Conservation (phyloP, 2,113 vertebrate species). For the Lota lota region DNA sequence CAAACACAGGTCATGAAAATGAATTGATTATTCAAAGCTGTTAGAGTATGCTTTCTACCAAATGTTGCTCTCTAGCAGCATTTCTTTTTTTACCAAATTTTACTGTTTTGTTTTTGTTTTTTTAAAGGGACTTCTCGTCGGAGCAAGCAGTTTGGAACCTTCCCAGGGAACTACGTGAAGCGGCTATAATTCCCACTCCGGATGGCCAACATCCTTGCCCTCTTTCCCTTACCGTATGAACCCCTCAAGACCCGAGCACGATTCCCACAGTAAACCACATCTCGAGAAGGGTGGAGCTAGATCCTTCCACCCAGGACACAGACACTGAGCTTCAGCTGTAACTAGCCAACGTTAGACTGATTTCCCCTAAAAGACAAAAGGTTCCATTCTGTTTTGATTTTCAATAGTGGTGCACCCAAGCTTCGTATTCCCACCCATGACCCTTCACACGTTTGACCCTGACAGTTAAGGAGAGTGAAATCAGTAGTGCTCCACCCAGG, state of each 20-base stretch:
- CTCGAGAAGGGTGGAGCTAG: slow-evolving; percentile 22
- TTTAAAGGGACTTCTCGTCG: slow-evolving; percentile 90
- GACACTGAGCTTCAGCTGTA: slow-evolving; percentile 61
- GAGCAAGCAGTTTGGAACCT: slow-evolving; percentile 97
- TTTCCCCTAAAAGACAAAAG: slow-evolving; percentile 28
- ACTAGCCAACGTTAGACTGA: slow-evolving; percentile 67
- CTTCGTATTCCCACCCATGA: slow-evolving; percentile 49
- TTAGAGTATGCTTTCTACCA: too few species aligned
- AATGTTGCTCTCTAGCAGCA: too few species aligned
- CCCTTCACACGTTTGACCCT: slow-evolving; percentile 29
- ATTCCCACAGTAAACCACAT: slow-evolving; percentile 65
- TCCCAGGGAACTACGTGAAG: slow-evolving; percentile 99
- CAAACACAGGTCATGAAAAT: too few species aligned
- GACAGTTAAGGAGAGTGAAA: slow-evolving; percentile 4
- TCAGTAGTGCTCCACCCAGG: slow-evolving; percentile 5
- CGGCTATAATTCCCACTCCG: slow-evolving; percentile 84
- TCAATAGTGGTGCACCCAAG: slow-evolving; percentile 41
- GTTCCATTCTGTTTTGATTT: slow-evolving; percentile 43
- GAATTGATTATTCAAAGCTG: too few species aligned
- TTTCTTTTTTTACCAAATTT: too few species aligned
- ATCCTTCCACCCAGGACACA: slow-evolving; percentile 54
- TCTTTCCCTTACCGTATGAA: slow-evolving; percentile 25
- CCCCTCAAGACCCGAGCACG: slow-evolving; percentile 67
- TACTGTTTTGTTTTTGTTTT: too few species aligned
- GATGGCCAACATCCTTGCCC: slow-evolving; percentile 34